Evolutionary conservation across 2,113 vertebrate species (phyloP), one percentile per base, ranked within the genome.

Genomic region (Sebastes schlegelii): DNA sequence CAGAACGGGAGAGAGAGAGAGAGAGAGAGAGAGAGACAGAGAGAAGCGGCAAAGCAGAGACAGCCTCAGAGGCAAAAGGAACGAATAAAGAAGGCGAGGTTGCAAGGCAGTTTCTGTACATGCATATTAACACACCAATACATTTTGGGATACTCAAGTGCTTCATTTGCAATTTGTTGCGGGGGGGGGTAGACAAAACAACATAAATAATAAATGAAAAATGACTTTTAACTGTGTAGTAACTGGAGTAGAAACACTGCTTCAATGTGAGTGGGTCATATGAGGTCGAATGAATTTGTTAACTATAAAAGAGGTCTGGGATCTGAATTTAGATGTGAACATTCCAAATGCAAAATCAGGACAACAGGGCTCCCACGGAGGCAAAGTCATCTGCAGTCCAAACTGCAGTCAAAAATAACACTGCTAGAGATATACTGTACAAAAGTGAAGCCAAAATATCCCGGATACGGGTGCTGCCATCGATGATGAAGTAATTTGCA

Each of bases 191-290:
- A 85, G 87, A 91, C 87, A 80, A 82, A 87, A 88, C 84, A 87
- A 57, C 34, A 49, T 87, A 5, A 82, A 90, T 84, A 84, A 91
- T 87, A 26, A 67, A 86, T 78, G 63, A 79, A 80, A 81, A 89
- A 60, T 19, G 0, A 63, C 70, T 46, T 78, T 83, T 83, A 80
- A 79, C 46, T 52, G 55, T 75, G 4, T 63, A 77, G 58, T 51
- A 81, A 81, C 40, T 79, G 6, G 70, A 80, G 58, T 34, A 51
- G 23, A 75, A 61, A 68, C 42, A 52, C 34, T 49, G 45, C 63
- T 69, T 75, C n/a, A 52, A 2, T 67, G 51, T 73, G 45, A 79
- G 55, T 64, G 34, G 48, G 80, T 54, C 19, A 16, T 52, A 14
- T 79, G 67, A 74, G 21, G n/a, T 71, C 79, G 10, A 66, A 74